Base-by-base conservation (phyloP, 2,113 vertebrate genomes). In the Morphnarchus princeps region DNA sequence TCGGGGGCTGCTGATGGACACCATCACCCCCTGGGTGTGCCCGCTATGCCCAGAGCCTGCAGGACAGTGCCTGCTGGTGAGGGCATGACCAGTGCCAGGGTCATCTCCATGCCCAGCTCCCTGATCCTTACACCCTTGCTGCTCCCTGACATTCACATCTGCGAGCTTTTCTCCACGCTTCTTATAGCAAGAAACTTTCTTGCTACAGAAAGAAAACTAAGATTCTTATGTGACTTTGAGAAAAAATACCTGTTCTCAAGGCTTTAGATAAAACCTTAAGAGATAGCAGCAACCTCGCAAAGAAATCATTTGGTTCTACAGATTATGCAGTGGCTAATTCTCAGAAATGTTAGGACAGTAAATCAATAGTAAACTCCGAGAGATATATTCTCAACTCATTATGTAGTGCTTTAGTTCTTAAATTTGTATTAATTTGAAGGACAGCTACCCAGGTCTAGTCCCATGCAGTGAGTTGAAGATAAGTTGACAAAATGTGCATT, bases 191-290 rank as follows among this genome's bases (percentile, higher is more conserved):
- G 47, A 57, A 89, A 89, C 34, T 61, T 55, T 38, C 47, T 87
- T 65, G 28, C 21, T 29, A 40, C 1, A 4, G 32, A 87, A 94
- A 54, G 47, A n/a, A 92, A 87, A 61, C n/a, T 74, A 55, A 87
- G 89, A 69, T 57, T 89, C 80, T 93, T 81, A 89, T 19, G 36
- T 82, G 70, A 59, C 47, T 93, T 76, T 57, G 52, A 69, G 32
- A 29, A 87, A 93, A 93, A 76, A 63, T 2, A 47, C 18, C 61
- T 59, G 25, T 85, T 91, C 57, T 72, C 61, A 80, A 72, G 54
- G 73, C 73, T 96, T 95, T 87, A 93, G 93, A 85, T 96, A 93
- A 97, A 96, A 94, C 93, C 70, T 89, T 89, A 93, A 94, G 87
- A 87, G 73, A 90, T 2, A 95, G 87, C 77, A 94, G 73, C 52